Conservation (phyloP, 2,113 vertebrate genomes). For the Caranx ignobilis region DNA sequence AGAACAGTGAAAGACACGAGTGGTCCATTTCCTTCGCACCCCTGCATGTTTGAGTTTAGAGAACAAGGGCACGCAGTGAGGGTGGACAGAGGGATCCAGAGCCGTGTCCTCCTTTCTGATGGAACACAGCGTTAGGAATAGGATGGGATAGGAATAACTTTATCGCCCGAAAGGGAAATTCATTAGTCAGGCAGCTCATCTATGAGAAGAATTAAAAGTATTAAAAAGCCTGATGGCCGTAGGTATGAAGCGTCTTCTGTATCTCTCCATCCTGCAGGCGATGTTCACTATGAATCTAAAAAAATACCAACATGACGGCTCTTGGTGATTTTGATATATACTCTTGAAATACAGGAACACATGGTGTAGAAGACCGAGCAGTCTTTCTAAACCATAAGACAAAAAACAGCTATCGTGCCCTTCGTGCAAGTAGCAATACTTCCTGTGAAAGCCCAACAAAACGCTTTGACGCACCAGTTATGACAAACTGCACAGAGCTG, state of each 20-base stretch:
- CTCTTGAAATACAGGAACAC: background rate
- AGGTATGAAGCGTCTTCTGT: too few relatives aligned
- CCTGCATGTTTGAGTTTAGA: constrained; percentile 16
- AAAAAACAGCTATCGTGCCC: background rate
- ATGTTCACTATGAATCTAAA: too few relatives aligned
- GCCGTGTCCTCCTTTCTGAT: constrained; percentile 19
- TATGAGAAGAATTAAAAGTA: too few relatives aligned
- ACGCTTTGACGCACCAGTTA: constrained; percentile 4
- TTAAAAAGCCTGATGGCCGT: too few relatives aligned
- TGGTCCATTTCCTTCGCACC: constrained; percentile 43
- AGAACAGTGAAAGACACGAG: constrained; percentile 41
- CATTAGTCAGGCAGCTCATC: too few relatives aligned
- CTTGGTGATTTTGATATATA: background rate
- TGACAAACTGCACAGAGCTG: background rate
- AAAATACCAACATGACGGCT: background rate
- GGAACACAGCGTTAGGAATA: constrained; percentile 21
- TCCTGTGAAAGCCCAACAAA: constrained; percentile 14
- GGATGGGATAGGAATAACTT: too few relatives aligned
- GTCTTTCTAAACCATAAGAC: background rate
- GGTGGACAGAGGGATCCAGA: constrained; percentile 24
- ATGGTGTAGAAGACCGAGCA: background rate
- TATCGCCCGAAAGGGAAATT: too few relatives aligned
- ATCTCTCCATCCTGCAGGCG: too few relatives aligned
- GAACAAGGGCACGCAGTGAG: constrained; percentile 31
- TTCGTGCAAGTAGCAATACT: constrained; percentile 5